These are phyloP conservation scores for Yponomeuta plumbellus DNA, from an alignment of 2,888 invertebrate genomes.

Conservation along the genomic window DNA sequence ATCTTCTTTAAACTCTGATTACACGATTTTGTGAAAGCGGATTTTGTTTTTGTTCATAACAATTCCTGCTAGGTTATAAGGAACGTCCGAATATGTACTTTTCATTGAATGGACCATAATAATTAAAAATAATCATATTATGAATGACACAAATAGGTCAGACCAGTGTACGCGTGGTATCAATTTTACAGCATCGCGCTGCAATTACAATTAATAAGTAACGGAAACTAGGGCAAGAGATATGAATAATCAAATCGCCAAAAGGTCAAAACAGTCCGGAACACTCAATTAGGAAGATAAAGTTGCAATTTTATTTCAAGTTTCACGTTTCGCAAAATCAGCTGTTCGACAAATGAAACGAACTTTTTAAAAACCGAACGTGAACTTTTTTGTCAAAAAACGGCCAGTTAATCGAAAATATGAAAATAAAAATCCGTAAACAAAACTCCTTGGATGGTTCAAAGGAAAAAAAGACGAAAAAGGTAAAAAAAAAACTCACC, in stretches of 20 bases:
- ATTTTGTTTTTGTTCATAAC: too few species aligned
- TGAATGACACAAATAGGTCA: not conserved
- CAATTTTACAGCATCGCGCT: not conserved
- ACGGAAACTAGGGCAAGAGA: not conserved
- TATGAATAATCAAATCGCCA: not conserved
- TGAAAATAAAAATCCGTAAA: not conserved
- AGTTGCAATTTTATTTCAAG: not conserved
- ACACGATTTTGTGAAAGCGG: too few species aligned
- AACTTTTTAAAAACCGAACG: too few species aligned
- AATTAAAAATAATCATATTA: too few species aligned
- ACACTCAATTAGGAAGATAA: not conserved
- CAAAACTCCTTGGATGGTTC: not conserved
- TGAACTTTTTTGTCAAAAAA: too few species aligned
- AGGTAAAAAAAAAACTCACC: conserved; percentile 45
- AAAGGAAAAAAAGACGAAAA: not conserved
- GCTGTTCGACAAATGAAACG: too few species aligned
- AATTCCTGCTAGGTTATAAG: too few species aligned
- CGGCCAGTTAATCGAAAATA: too few species aligned
- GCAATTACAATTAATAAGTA: conserved; percentile 2
- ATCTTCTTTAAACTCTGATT: too few species aligned
- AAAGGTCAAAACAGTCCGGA: not conserved
- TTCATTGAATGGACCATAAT: not conserved
- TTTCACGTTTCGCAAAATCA: too few species aligned
- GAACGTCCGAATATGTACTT: too few species aligned
- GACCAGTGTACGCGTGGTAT: not conserved